Evolutionary conservation across 2,888 invertebrate species (phyloP), one percentile per base, ranked within the genome.

Genomic region (Tachystola acroxantha): DNA sequence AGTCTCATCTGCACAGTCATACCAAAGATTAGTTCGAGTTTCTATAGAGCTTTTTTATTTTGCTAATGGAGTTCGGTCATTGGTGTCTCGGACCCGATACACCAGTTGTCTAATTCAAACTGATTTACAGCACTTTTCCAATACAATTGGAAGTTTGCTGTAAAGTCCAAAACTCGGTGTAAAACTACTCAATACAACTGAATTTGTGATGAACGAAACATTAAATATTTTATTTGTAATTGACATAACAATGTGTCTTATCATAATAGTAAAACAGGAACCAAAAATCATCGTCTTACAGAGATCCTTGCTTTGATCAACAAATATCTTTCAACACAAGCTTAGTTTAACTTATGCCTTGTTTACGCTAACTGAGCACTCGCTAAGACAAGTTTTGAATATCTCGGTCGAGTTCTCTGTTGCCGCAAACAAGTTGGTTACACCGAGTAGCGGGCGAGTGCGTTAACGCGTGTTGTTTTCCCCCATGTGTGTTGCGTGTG

Each of bases 381-480:
- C n/a, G n/a, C n/a, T n/a, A n/a, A n/a, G n/a, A n/a, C n/a, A n/a
- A n/a, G n/a, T n/a, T n/a, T n/a, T n/a, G n/a, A n/a, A n/a, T n/a
- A n/a, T n/a, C n/a, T n/a, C n/a, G n/a, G n/a, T n/a, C n/a, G n/a
- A n/a, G n/a, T n/a, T n/a, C n/a, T n/a, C n/a, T n/a, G n/a, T n/a
- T n/a, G n/a, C n/a, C n/a, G n/a, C n/a, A n/a, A n/a, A n/a, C n/a
- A n/a, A n/a, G n/a, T n/a, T n/a, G n/a, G n/a, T n/a, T 46, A 43
- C 42, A 46, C 39, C 40, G 11, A 39, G 48, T 28, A 28, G 20
- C 52, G 53, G 59, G 27, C 55, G 65, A 67, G 72, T 38, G 79
- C 74, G 65, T 73, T 84, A 85, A 85, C 80, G 72, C 71, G 76
- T 78, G 78, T 80, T 82, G 78, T 84, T 78, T 81, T 70, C 28